Conservation (phyloP, 2,888 invertebrate genomes). For the Calliopum simillimum region DNA sequence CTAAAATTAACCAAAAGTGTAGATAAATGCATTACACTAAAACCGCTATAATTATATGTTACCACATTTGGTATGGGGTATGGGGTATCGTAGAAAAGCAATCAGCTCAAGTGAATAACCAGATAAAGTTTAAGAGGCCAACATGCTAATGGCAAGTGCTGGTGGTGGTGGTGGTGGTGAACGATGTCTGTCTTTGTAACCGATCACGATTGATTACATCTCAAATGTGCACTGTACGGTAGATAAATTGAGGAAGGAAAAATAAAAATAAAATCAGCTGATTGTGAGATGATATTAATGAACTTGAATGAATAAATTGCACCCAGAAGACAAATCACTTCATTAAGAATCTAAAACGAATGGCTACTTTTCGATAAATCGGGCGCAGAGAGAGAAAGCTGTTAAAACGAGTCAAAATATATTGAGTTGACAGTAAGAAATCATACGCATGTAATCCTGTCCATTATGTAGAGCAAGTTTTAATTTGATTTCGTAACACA, state of each 20-base stretch:
- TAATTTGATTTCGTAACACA: too few relatives aligned
- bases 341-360: conserved; percentile 24
- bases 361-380: background rate
- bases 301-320: conserved; percentile 26
- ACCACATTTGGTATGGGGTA: background rate
- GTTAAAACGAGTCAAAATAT: too few relatives aligned
- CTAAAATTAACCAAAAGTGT: background rate
- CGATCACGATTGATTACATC: too few relatives aligned
- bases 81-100: background rate
- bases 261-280: background rate
- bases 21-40: background rate
- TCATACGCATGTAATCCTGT: too few relatives aligned
- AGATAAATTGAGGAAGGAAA: too few relatives aligned
- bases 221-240: too few relatives aligned
- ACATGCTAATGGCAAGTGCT: background rate
- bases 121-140: background rate
- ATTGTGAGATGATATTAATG: conserved; percentile 6
- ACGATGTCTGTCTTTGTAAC: too few relatives aligned
- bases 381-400: too few relatives aligned
- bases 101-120: background rate
- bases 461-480: too few relatives aligned
- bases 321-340: conserved; percentile 21
- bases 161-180: too few relatives aligned
- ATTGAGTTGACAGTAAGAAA: too few relatives aligned
- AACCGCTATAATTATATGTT: background rate